phyloP scores from a whole-genome alignment of 92 coral and sea anemone species.

The Phenganax marumi region DNA sequence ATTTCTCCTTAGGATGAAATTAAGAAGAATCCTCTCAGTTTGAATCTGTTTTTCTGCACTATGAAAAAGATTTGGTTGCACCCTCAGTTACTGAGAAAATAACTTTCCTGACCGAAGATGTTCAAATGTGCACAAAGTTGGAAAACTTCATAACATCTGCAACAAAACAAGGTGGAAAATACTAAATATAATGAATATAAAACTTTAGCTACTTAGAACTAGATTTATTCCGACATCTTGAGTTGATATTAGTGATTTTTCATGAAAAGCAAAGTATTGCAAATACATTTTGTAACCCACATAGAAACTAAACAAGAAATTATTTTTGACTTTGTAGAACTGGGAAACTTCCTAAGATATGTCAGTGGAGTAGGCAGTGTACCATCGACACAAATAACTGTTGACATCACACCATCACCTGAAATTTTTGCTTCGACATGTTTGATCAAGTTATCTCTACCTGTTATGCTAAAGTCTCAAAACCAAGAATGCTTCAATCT shows the following conservation, averaged over 20 bases:
- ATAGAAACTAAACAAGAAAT: no score
- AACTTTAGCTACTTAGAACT: background rate
- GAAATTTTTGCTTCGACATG: slow-evolving; percentile 28
- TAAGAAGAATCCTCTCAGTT: slow-evolving; percentile 44
- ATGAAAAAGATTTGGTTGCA: slow-evolving; percentile 1
- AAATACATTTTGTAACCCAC: no score
- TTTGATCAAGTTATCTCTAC: slow-evolving; percentile 48
- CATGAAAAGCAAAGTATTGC: background rate
- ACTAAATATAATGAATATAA: no score
- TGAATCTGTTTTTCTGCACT: slow-evolving; percentile 35
- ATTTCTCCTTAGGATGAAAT: slow-evolving; percentile 40
- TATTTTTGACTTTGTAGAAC: slow-evolving; percentile 25
- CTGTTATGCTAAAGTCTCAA: slow-evolving; percentile 21
- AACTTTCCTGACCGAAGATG: slow-evolving; percentile 17
- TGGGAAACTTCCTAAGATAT: slow-evolving; percentile 45
- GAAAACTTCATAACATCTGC: slow-evolving; percentile 20
- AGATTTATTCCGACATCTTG: background rate
- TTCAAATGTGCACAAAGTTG: slow-evolving; percentile 24
- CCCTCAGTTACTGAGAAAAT: background rate
- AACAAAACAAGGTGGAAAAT: no score
- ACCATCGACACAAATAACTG: slow-evolving; percentile 40
- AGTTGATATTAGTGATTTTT: no score
- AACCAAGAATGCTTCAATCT: slow-evolving; percentile 47
- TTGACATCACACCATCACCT: slow-evolving; percentile 29
- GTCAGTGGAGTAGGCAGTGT: slow-evolving; percentile 35